Percentiles rank a stretch among this genome's conserved stretches.
Conservation (phyloP, 35 echinoderm and acorn worm genomes). For the Lytechinus variegatus region DNA sequence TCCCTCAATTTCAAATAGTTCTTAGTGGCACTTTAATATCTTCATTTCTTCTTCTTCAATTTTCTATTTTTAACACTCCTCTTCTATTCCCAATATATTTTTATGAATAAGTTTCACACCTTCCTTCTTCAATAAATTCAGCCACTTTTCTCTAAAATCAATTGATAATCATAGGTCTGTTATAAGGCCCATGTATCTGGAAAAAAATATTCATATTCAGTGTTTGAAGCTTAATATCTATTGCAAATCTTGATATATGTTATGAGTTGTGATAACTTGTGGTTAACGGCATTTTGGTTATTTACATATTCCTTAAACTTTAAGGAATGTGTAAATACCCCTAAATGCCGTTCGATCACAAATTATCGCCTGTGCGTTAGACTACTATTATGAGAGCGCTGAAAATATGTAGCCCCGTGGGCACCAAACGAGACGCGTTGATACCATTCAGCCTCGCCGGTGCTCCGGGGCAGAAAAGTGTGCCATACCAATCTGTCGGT, state of each 20-base stretch:
- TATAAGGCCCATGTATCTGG: too few species aligned
- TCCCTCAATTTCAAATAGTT: neutral
- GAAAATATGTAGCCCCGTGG: neutral
- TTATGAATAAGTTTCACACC: too few species aligned
- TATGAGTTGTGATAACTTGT: too few species aligned
- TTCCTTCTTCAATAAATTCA: too few species aligned
- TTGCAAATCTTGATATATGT: too few species aligned
- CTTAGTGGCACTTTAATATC: neutral
- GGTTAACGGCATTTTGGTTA: too few species aligned
- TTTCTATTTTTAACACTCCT: neutral
- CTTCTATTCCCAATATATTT: neutral
- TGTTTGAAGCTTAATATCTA: too few species aligned
- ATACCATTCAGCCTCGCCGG: neutral
- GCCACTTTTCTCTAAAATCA: neutral
- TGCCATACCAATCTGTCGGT: neutral
- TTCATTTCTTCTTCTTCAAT: neutral
- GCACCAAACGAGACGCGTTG: neutral
- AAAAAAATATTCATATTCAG: too few species aligned
- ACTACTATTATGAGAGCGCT: neutral
- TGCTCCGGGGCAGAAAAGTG: constrained; percentile 8
- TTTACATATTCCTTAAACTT: too few species aligned
- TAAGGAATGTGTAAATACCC: too few species aligned
- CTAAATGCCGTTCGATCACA: neutral
- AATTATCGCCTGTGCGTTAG: neutral
- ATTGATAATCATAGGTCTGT: too few species aligned